Base-by-base conservation (phyloP, 2,113 vertebrate species). In the Triplophysa tibetana region DNA sequence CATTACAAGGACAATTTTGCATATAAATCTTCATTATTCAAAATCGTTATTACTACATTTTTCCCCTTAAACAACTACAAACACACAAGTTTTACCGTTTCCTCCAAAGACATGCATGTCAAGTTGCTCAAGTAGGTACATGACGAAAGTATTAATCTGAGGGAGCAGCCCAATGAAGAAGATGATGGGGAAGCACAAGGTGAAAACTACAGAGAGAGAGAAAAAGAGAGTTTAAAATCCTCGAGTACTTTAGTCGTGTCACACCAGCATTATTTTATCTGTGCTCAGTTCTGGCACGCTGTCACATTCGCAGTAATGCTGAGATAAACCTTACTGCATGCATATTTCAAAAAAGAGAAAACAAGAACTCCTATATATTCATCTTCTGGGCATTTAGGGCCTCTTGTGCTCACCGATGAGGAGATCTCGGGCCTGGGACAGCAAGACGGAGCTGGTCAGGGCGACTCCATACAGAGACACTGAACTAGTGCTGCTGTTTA, bases 21-120 rank as follows among this genome's bases (percentile, higher is more conserved):
- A 54, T 54, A 0, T 54, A 54, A 10, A 45, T 11, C 8, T 11
- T 45, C 43, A 45, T 45, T 9, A 45, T 38, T 7, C 43, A 45
- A 45, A 43, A 11, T 12, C 43, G 12, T 45, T 9, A 45, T 2
- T 4, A 29, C 29, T 0, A 29, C 29, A 70, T 80, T 75, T 58
- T 81, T 52, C 45, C 45, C n/a, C 66, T 41, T 48, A 23, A 12
- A 11, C 66, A 33, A 45, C 12, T 16, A 63, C 70, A 33, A 79
- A 8, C 13, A 67, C 78, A 63, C 70, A 33, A 77, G 0, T 24
- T 94, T 97, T 83, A 99, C 98, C 98, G 70, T 99, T 99, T 85
- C 98, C 98, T 88, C 98, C 98, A 29, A 99, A 99, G 87, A 98
- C 91, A 77, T 99, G 98, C 90, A 99, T 97, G 93, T 99, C 98